Evolutionary conservation across 2,113 vertebrate genomes (phyloP), one percentile per base, ranked within the genome.

Genomic region (Malaclemys terrapin): DNA sequence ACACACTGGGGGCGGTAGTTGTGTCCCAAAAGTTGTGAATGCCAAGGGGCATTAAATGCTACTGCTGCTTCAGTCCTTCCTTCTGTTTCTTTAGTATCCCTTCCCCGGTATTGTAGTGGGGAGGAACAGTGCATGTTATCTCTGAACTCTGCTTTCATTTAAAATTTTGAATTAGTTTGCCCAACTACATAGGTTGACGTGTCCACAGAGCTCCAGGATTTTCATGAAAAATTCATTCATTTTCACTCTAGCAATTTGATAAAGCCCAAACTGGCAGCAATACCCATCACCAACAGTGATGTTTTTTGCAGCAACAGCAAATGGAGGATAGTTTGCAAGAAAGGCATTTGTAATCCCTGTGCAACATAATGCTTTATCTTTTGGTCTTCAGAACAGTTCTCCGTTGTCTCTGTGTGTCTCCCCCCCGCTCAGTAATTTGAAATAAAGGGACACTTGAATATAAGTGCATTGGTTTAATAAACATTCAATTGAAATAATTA

Each of bases 161-260:
- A 84, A 88, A 92, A 92, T 84, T 88, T 88, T 92, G 85, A 92
- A 80, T 72, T 72, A 38, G 31, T 79, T 59, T 88, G 56, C 85
- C 91, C 86, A 80, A 22, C 56, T 65, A 27, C 62, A 49, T 83
- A 62, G 69, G 65, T 45, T 69, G 81, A 91, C 56, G 78, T 84
- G 72, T 88, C 72, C 82, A 69, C 14, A 88, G 49, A 84, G 80
- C 81, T 84, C 50, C 24, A 79, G 80, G 56, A 92, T 57, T 88
- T 92, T 84, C 81, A 88, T 92, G 81, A 92, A 88, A 92, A 92
- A 92, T 92, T 92, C 72, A 92, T 92, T 92, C 72, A 88, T 92
- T 79, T 42, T 57, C 50, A 69, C 80, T 31, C 31, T 56, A 80
- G 56, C 72, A 92, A 84, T 84, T 88, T 65, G 72, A 88, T 69